Evolutionary conservation across 2,888 invertebrate species (phyloP).

Genomic region (Amphiduros pacificus): DNA sequence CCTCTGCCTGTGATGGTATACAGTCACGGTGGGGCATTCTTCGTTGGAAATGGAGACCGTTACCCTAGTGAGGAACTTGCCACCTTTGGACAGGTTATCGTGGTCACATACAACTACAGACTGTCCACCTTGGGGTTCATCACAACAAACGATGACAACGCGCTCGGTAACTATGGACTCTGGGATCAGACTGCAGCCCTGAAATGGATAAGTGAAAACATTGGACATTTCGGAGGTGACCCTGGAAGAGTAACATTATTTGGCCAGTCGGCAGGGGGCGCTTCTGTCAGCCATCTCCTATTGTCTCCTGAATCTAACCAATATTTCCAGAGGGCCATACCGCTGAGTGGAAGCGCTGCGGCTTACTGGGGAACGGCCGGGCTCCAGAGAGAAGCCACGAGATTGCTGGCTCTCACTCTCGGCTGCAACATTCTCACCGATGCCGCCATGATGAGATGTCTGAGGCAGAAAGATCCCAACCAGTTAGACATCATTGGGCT

Average conservation of each 20-base stretch:
- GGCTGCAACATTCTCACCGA: background rate
- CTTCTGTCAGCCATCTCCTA: background rate
- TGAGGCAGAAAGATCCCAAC: background rate
- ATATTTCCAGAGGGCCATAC: background rate
- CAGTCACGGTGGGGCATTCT: background rate
- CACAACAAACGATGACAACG: background rate
- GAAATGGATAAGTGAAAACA: background rate
- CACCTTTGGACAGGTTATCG: background rate
- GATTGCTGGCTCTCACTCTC: background rate
- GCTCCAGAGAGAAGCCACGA: background rate
- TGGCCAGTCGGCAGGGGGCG: background rate
- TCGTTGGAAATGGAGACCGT: background rate
- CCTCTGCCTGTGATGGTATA: background rate
- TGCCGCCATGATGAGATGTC: background rate
- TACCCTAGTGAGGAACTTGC: background rate
- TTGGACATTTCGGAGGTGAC: background rate
- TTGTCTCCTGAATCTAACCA: background rate
- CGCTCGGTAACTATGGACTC: background rate
- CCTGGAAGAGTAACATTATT: background rate
- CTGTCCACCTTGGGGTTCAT: background rate
- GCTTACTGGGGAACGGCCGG: background rate
- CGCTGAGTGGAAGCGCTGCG: background rate
- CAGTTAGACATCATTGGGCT: background rate
- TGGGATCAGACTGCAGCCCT: conserved; percentile 1
- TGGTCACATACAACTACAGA: background rate